Conservation (phyloP, 2,797 vertebrate genomes). For the Pangasius larnaudii region DNA sequence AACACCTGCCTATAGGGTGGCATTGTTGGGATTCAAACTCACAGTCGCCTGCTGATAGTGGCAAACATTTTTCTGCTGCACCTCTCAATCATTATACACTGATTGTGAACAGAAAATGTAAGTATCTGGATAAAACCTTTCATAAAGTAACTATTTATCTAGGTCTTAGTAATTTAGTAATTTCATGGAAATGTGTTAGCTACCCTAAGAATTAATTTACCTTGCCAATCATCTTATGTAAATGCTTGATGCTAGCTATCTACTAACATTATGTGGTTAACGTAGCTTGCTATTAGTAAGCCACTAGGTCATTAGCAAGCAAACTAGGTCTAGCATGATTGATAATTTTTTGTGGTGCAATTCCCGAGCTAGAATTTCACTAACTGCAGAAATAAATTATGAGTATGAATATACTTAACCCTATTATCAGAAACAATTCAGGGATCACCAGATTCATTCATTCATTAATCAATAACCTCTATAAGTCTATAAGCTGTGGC, state of each 20-base stretch:
- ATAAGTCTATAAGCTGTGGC: not conserved
- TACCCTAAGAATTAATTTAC: not conserved
- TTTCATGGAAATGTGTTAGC: not conserved
- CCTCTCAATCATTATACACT: not conserved
- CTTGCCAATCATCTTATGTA: not conserved
- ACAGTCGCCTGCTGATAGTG: not conserved
- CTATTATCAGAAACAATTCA: constrained; percentile 1
- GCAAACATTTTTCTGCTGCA: not conserved
- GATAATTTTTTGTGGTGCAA: not conserved
- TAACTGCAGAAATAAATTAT: not conserved
- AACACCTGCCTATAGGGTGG: not conserved
- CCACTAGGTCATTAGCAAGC: not conserved
- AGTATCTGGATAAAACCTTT: not conserved
- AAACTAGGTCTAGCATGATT: not conserved
- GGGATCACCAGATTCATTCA: not conserved
- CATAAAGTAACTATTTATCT: not conserved
- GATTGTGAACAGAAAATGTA: not conserved
- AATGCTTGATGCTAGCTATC: not conserved
- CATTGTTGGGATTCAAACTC: not conserved
- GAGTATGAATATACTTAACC: not conserved
- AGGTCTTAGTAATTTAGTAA: not conserved
- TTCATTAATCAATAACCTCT: constrained; percentile 16
- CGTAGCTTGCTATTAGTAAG: not conserved
- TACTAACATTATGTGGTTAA: not conserved
- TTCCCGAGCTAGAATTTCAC: not conserved